These are phyloP conservation scores for Masticophis lateralis DNA, from an alignment of 2,797 vertebrate species.

Conservation along the genomic window DNA sequence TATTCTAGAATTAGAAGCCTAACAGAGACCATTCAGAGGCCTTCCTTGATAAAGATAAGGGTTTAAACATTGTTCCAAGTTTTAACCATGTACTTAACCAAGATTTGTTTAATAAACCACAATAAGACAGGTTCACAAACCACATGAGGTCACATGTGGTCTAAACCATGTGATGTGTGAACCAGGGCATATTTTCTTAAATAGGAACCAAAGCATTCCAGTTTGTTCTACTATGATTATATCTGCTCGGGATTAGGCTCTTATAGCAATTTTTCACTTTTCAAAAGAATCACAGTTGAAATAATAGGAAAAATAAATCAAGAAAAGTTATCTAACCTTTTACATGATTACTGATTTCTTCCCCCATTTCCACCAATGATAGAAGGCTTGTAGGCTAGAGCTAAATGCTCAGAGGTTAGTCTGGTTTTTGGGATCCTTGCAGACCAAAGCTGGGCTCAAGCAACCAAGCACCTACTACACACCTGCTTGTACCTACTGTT, in stretches of 20 bases:
- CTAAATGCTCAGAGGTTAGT: background rate
- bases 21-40: too few relatives aligned
- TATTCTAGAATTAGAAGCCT: background rate
- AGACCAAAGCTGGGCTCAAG: background rate
- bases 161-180: background rate
- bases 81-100: background rate
- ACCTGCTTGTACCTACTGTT: background rate
- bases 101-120: background rate
- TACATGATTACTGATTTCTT: background rate
- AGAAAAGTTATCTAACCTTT: background rate
- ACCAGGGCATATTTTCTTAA: background rate
- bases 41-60: background rate
- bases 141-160: background rate
- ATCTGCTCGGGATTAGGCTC: background rate
- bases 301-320: background rate
- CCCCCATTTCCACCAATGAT: background rate
- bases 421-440: background rate
- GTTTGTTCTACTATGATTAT: background rate
- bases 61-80: background rate
- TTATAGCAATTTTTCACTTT: background rate
- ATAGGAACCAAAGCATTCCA: background rate
- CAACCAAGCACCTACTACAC: background rate
- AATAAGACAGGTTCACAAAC: background rate
- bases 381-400: background rate
- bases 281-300: background rate